phyloP scores from a whole-genome alignment of 2,888 invertebrate species.

The Catocala nupta region DNA sequence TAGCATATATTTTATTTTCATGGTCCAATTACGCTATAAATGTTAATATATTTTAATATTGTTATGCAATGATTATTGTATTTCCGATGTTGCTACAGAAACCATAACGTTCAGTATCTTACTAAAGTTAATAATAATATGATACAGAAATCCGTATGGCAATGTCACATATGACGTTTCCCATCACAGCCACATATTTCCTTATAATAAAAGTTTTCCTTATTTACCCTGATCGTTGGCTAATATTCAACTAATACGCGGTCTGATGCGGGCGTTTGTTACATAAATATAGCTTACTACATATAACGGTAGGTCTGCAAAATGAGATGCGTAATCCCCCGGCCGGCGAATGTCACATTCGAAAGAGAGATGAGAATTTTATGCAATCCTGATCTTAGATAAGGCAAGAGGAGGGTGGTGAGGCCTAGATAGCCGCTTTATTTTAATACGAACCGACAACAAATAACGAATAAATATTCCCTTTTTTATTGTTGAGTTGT shows the following conservation, averaged over 20 bases:
- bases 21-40: too few species aligned
- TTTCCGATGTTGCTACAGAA: background rate
- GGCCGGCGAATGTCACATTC: slow-evolving; percentile 73
- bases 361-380: slow-evolving; percentile 82
- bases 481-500: slow-evolving; percentile 82
- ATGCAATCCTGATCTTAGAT: slow-evolving; percentile 85
- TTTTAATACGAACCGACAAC: slow-evolving; percentile 86
- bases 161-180: slow-evolving; percentile 2
- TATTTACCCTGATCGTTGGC: slow-evolving; percentile 18
- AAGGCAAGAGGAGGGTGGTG: slow-evolving; percentile 78
- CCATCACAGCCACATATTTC: background rate
- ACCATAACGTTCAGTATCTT: background rate
- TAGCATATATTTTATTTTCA: too few species aligned
- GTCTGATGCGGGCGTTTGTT: slow-evolving; percentile 43
- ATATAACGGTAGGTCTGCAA: slow-evolving; percentile 59
- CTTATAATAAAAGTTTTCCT: slow-evolving; percentile 19
- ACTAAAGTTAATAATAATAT: slow-evolving; percentile 3
- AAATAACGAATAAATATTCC: slow-evolving; percentile 86
- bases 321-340: slow-evolving; percentile 79
- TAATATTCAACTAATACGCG: slow-evolving; percentile 40
- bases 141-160: slow-evolving; percentile 1
- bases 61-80: too few species aligned
- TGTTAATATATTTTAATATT: too few species aligned
- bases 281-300: slow-evolving; percentile 53
- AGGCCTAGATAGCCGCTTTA: slow-evolving; percentile 83